Conservation (phyloP, 2,888 invertebrate species). For the Anoplius nigerrimus region DNA sequence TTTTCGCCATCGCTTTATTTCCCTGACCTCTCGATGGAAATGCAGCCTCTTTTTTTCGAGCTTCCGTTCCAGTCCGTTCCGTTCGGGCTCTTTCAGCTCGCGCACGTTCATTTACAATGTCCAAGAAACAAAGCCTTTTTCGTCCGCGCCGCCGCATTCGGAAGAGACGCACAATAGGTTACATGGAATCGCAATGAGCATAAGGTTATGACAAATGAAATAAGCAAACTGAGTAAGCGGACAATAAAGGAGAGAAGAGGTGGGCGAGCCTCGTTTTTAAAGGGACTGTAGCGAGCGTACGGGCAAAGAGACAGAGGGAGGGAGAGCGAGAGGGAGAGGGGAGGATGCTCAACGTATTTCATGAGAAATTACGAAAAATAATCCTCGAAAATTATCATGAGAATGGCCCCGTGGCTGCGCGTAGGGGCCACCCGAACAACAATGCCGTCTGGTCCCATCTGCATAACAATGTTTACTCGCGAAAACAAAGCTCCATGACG, state of each 20-base stretch:
- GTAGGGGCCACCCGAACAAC: slow-evolving; percentile 58
- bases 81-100: too few relatives aligned
- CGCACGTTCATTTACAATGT: too few relatives aligned
- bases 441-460: slow-evolving; percentile 67
- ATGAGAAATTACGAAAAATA: slow-evolving; percentile 63
- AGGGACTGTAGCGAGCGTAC: slow-evolving; percentile 17
- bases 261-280: slow-evolving; percentile 13
- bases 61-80: too few relatives aligned
- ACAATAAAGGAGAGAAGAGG: neutral
- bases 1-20: too few relatives aligned
- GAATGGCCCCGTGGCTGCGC: slow-evolving; percentile 53
- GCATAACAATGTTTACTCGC: slow-evolving; percentile 70
- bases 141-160: too few relatives aligned
- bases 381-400: slow-evolving; percentile 66
- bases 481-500: slow-evolving; percentile 65
- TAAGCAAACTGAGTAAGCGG: slow-evolving; percentile 11
- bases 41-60: too few relatives aligned
- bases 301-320: neutral
- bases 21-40: too few relatives aligned
- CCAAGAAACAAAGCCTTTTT: too few relatives aligned
- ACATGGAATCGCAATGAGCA: slow-evolving; percentile 34
- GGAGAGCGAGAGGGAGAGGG: slow-evolving; percentile 1
- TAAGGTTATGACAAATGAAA: slow-evolving; percentile 39
- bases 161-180: neutral
- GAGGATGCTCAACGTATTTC: slow-evolving; percentile 56